phyloP scores from a whole-genome alignment of 2,797 vertebrate genomes.

The Botia kubotai region DNA sequence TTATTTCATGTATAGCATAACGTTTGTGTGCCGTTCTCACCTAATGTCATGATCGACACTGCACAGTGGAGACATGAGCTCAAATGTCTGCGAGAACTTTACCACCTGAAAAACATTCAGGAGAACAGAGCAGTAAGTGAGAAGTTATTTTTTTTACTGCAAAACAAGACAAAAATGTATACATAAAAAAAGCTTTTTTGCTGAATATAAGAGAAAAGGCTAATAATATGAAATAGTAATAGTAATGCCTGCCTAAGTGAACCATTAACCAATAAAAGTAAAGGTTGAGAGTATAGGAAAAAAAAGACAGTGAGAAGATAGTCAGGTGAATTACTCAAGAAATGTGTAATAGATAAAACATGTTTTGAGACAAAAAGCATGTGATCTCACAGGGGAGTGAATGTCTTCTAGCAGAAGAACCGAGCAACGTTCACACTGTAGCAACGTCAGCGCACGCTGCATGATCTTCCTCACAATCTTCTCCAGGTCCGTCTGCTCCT shows the following conservation, averaged over 20 bases:
- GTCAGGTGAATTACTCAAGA: background rate
- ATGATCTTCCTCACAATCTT: constrained; percentile 99
- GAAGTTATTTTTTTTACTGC: background rate
- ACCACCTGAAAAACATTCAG: constrained; percentile 84
- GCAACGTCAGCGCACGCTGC: constrained; percentile 93
- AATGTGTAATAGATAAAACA: background rate
- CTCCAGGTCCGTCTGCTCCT: constrained; percentile 98
- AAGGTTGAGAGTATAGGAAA: background rate
- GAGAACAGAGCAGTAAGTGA: background rate
- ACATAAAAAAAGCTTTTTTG: too few relatives aligned
- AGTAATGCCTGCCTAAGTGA: background rate
- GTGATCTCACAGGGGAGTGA: constrained; percentile 86
- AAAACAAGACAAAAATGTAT: too few relatives aligned
- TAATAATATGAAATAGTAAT: background rate
- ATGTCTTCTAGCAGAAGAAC: constrained; percentile 97
- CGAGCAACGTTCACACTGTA: constrained; percentile 97
- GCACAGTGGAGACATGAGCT: constrained; percentile 95
- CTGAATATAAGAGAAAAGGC: too few relatives aligned
- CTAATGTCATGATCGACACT: constrained; percentile 91
- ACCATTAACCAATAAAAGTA: background rate
- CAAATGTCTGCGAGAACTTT: constrained; percentile 98
- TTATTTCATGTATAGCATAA: background rate
- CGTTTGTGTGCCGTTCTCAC: constrained; percentile 70
- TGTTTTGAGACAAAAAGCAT: background rate
- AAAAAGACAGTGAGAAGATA: background rate